Evolutionary conservation across 2,113 vertebrate species (phyloP).

Genomic region (Nyctibius bracteatus): DNA sequence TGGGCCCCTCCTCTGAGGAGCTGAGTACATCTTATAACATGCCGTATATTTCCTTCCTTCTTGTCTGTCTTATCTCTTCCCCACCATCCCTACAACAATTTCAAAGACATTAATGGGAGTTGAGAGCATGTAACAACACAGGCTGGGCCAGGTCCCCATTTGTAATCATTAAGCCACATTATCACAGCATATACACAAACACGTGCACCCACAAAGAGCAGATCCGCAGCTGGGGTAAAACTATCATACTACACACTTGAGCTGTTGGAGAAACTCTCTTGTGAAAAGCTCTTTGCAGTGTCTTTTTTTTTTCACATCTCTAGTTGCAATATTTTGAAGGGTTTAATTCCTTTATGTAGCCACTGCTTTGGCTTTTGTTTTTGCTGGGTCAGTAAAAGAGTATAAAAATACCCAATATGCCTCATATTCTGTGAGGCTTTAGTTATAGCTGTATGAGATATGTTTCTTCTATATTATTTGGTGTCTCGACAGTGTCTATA

Average conservation of each 20-base stretch:
- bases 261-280: not conserved
- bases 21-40: not conserved
- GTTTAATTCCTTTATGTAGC: not conserved
- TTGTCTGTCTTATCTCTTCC: not conserved
- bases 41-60: not conserved
- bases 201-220: fast-evolving
- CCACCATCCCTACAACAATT: fast-evolving
- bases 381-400: not conserved
- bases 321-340: not conserved
- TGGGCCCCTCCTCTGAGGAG: not conserved
- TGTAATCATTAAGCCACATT: not conserved
- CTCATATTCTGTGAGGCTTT: not conserved
- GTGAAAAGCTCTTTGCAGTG: not conserved
- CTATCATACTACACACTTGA: not conserved
- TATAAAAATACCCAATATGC: not conserved
- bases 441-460: not conserved
- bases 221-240: not conserved
- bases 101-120: not conserved
- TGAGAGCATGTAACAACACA: not conserved
- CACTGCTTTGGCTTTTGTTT: not conserved
- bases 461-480: not conserved
- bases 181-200: fast-evolving
- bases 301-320: not conserved
- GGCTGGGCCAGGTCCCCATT: not conserved
- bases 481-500: not conserved